These are phyloP conservation scores for Alentia gelatinosa DNA, from an alignment of 2,888 invertebrate species.

Conservation along the genomic window DNA sequence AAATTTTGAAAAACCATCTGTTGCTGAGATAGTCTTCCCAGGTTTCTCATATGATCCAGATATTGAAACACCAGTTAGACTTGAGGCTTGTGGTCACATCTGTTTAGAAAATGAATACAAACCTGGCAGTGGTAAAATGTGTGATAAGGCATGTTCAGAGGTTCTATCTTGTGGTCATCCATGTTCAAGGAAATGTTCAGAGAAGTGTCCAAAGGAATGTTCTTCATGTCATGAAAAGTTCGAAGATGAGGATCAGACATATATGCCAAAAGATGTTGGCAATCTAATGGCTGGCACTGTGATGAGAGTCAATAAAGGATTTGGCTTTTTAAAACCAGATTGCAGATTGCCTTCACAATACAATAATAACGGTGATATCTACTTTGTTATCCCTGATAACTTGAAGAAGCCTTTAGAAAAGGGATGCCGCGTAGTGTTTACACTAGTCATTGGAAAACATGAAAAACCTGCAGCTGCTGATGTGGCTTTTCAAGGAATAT, in stretches of 20 bases:
- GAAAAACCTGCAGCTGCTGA: too few relatives aligned
- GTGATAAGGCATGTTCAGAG: background rate
- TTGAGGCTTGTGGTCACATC: background rate
- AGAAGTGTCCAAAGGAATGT: background rate
- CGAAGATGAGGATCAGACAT: background rate
- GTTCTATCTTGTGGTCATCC: background rate
- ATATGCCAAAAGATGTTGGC: background rate
- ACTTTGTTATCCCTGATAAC: background rate
- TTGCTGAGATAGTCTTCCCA: background rate
- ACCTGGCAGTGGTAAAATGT: background rate
- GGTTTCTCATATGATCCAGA: background rate
- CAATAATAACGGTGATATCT: background rate
- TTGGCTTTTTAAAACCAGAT: background rate
- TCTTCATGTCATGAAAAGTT: background rate
- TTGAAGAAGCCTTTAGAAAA: too few relatives aligned
- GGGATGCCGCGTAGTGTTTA: too few relatives aligned
- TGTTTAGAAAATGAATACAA: background rate
- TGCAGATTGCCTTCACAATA: background rate
- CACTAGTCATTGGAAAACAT: too few relatives aligned
- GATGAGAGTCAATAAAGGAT: background rate
- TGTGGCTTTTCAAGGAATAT: too few relatives aligned
- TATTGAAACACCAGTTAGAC: background rate
- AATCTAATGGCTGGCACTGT: background rate
- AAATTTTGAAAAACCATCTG: background rate
- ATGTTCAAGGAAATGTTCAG: background rate